Conservation (phyloP, 2,888 invertebrate species). For the Clunio marinus region DNA sequence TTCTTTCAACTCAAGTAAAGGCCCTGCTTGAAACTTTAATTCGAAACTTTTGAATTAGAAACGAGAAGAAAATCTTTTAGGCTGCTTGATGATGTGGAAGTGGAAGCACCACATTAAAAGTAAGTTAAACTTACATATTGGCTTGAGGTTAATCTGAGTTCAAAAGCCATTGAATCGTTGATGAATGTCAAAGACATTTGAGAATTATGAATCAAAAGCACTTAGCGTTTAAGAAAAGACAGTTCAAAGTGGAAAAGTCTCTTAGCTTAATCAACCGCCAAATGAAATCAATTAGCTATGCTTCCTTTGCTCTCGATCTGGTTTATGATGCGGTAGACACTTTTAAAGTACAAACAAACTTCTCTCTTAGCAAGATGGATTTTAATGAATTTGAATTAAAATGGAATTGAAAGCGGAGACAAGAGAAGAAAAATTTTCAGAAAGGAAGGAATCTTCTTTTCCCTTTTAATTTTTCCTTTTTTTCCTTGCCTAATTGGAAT, state of each 20-base stretch:
- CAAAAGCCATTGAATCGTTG: background rate
- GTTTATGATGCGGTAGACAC: background rate
- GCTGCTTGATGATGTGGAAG: too few species aligned
- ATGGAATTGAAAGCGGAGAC: too few species aligned
- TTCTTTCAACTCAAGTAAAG: too few species aligned
- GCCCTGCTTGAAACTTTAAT: too few species aligned
- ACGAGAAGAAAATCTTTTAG: background rate
- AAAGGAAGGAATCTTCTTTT: too few species aligned
- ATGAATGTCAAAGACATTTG: slow-evolving; percentile 17
- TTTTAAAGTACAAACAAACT: background rate
- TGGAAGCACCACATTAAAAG: too few species aligned
- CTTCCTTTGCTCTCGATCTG: background rate
- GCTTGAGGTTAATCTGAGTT: background rate
- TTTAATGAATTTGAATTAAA: slow-evolving; percentile 8
- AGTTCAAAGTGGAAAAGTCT: slow-evolving; percentile 4
- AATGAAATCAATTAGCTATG: slow-evolving; percentile 36
- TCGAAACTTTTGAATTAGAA: too few species aligned
- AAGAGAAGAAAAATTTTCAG: too few species aligned
- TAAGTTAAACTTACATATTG: too few species aligned
- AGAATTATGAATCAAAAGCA: slow-evolving; percentile 10
- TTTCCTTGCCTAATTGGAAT: slow-evolving; percentile 27
- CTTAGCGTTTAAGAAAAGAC: background rate
- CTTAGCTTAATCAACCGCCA: slow-evolving; percentile 29
- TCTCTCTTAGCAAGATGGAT: slow-evolving; percentile 11
- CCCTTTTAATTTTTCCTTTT: background rate